phyloP scores from a whole-genome alignment of 2,113 vertebrate species.

The Rhizomys pruinosus region DNA sequence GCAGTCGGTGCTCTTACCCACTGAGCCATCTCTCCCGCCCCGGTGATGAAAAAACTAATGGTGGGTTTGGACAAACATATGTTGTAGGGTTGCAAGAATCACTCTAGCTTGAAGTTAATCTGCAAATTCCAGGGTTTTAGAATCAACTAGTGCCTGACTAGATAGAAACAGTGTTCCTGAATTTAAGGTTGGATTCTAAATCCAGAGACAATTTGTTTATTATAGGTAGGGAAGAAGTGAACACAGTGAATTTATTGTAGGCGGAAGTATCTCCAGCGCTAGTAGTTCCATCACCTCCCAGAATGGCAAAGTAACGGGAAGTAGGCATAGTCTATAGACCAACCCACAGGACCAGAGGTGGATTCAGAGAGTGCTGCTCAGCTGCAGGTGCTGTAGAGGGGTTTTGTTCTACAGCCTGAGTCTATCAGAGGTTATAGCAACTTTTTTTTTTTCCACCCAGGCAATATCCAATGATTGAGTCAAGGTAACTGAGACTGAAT shows the following conservation, averaged over 20 bases:
- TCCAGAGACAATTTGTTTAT: neutral
- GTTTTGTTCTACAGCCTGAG: neutral
- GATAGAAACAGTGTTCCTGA: slow-evolving; percentile 9
- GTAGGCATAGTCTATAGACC: neutral
- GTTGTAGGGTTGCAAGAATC: slow-evolving; percentile 11
- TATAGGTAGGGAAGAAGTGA: neutral
- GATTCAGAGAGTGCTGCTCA: neutral
- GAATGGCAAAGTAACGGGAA: neutral
- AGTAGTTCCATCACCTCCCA: neutral
- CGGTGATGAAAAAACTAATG: slow-evolving; percentile 55
- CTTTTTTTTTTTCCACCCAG: neutral
- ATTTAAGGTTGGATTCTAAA: slow-evolving; percentile 12
- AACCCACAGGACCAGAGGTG: neutral
- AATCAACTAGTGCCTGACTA: neutral
- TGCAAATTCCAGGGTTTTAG: neutral
- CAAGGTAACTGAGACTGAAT: neutral
- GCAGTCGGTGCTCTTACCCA: too few species aligned
- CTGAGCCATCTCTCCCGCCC: too few species aligned
- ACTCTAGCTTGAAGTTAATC: slow-evolving; percentile 44
- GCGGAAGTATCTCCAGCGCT: neutral
- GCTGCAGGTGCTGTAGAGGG: neutral
- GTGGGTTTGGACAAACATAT: slow-evolving; percentile 44
- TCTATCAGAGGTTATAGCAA: neutral
- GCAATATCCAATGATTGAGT: neutral
- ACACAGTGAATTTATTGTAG: neutral